Conservation (phyloP, 2,888 invertebrate genomes). For the Hofmannophila pseudospretella region DNA sequence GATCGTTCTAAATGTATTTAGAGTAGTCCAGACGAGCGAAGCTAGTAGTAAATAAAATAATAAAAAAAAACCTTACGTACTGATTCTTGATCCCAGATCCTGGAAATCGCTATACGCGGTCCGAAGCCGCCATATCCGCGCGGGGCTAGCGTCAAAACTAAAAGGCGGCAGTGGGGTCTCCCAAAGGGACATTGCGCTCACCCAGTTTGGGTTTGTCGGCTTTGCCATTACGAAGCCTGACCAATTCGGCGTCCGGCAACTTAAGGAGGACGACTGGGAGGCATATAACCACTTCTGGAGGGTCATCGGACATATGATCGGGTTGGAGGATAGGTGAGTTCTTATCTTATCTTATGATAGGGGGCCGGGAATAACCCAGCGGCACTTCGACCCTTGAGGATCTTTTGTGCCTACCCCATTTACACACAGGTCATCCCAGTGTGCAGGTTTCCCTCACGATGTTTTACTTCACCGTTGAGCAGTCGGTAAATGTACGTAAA, state of each 20-base stretch:
- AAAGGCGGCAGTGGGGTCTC: constrained; percentile 79
- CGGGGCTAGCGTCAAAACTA: constrained; percentile 67
- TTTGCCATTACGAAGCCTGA: constrained; percentile 81
- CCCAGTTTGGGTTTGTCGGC: constrained; percentile 93
- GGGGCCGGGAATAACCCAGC: no score
- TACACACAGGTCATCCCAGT: no score
- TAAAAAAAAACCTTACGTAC: no score
- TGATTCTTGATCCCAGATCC: constrained; percentile 58
- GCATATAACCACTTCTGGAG: constrained; percentile 91
- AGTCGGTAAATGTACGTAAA: no score
- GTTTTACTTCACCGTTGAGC: no score
- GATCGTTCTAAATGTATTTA: no score
- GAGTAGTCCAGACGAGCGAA: no score
- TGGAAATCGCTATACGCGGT: constrained; percentile 84
- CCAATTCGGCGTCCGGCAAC: constrained; percentile 80
- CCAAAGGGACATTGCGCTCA: constrained; percentile 90
- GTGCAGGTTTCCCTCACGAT: no score
- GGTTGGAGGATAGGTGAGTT: constrained; percentile 90
- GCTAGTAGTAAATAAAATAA: no score
- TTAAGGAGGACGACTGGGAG: constrained; percentile 81
- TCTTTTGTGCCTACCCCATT: no score
- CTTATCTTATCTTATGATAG: no score
- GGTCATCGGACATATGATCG: constrained; percentile 87
- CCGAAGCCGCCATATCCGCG: constrained; percentile 81
- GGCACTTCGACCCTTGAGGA: no score